Evolutionary conservation across 2,797 vertebrate genomes (phyloP), one percentile per base, ranked within the genome.

Genomic region (Tiaroga cobitis): DNA sequence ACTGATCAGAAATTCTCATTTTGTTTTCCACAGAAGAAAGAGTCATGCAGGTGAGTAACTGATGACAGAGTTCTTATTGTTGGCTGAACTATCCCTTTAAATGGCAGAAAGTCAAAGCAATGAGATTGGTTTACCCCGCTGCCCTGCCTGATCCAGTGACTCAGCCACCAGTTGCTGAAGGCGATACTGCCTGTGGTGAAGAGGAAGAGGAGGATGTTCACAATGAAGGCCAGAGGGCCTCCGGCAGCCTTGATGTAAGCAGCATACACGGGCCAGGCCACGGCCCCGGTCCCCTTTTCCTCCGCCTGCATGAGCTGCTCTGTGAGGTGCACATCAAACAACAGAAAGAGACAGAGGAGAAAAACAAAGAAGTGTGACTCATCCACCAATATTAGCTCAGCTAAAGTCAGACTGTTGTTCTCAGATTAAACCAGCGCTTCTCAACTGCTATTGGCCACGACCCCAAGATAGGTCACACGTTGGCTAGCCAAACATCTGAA

Each of bases 151-250:
- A 97, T 93, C 97, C 97, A 97, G 87, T 96, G 76, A 88, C 96
- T 97, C 84, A 96, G 94, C 96, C 96, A 97, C 96, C 96, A 97
- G 91, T 95, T 95, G 89, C 92, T 94, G 91, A 97, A 97, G 73
- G 93, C 94, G 56, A 96, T 91, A 89, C 94, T 95, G 91, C 96
- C 96, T 0, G 95, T 96, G 87, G 95, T 96, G 82, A 94, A 88
- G 65, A 97, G 89, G 92, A 96, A 97, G 91, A 96, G 90, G 87
- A 96, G 46, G 79, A 93, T 43, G 91, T 95, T 96, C 90, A 94
- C 70, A 87, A 94, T 32, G 88, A 96, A 94, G 86, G 93, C 85
- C 9, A 95, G 0, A 1, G 91, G 88, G 19, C 96, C 96, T 78
- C 96, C 97, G 0, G 95, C 95, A 26, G 95, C 96, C 91, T 91